These are phyloP conservation scores for Nasonia vitripennis DNA, from an alignment of 1,140 invertebrate species.

Conservation along the genomic window DNA sequence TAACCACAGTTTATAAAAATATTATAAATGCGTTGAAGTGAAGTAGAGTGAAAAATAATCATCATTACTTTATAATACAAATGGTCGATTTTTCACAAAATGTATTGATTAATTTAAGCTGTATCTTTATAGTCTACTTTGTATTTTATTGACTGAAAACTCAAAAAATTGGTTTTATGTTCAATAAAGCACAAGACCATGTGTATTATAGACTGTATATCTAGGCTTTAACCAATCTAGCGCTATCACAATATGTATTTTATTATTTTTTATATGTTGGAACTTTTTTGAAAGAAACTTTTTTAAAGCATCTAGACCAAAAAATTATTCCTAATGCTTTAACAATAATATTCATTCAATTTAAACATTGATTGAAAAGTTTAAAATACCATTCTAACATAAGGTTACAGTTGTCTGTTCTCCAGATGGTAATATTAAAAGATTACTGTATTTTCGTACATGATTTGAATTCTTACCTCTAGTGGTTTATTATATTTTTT, in stretches of 20 bases:
- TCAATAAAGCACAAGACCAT: conserved; percentile 50
- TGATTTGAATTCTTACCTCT: background rate
- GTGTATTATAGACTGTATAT: conserved; percentile 64
- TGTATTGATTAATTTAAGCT: conserved; percentile 8
- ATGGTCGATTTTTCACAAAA: conserved; percentile 49
- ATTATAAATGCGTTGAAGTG: conserved; percentile 61
- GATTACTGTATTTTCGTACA: background rate
- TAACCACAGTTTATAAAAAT: conserved; percentile 61
- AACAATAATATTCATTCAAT: conserved; percentile 10
- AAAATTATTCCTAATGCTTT: conserved; percentile 33
- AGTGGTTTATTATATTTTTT: conserved; percentile 10
- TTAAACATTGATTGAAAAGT: conserved; percentile 16
- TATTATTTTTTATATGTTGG: conserved; percentile 61
- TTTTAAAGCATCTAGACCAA: conserved; percentile 32
- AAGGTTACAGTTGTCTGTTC: conserved; percentile 43
- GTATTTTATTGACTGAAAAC: conserved; percentile 39
- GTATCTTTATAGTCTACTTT: conserved; percentile 42
- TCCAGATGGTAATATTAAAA: conserved; percentile 30
- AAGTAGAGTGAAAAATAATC: conserved; percentile 42
- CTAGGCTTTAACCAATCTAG: conserved; percentile 71
- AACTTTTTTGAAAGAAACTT: conserved; percentile 62
- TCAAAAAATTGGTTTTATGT: conserved; percentile 55
- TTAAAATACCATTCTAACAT: background rate
- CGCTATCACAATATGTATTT: conserved; percentile 67
- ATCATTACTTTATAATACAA: conserved; percentile 55